These are phyloP conservation scores for Drosophila nr. medialis DNA, from an alignment of 2,888 invertebrate genomes.

Conservation along the genomic window DNA sequence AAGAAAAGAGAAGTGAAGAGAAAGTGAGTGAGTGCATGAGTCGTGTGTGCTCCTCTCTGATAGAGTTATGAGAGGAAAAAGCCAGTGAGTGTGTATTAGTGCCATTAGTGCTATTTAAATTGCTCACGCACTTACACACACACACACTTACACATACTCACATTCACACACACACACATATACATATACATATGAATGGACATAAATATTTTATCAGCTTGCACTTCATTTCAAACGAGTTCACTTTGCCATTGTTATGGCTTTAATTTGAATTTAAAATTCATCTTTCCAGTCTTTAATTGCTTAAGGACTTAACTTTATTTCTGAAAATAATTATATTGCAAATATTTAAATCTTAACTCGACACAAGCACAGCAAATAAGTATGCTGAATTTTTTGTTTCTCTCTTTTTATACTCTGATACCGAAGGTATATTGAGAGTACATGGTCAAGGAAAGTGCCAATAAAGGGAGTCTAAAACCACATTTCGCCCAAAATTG, in stretches of 20 bases:
- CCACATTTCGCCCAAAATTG: too few species aligned
- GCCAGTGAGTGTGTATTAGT: constrained; percentile 16
- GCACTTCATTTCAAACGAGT: background rate
- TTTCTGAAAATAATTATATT: background rate
- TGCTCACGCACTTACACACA: constrained; percentile 1
- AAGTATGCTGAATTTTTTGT: background rate
- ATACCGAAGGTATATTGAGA: background rate
- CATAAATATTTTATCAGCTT: background rate
- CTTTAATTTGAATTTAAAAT: background rate
- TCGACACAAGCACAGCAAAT: background rate
- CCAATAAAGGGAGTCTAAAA: too few species aligned
- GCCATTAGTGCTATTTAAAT: background rate
- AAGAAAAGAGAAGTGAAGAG: constrained; percentile 5
- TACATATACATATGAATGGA: background rate
- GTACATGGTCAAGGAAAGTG: background rate
- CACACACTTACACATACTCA: constrained; percentile 3
- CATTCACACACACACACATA: background rate
- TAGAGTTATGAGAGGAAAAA: constrained; percentile 41
- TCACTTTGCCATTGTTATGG: background rate
- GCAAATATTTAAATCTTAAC: background rate
- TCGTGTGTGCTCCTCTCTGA: constrained; percentile 33
- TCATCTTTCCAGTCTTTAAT: background rate
- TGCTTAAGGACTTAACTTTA: background rate
- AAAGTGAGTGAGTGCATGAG: constrained; percentile 3
- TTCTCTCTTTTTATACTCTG: background rate